Percentiles rank a stretch among this genome's conserved stretches.
Evolutionary conservation across 2,797 vertebrate genomes (phyloP).

Genomic region (Gallinago nigripennis): DNA sequence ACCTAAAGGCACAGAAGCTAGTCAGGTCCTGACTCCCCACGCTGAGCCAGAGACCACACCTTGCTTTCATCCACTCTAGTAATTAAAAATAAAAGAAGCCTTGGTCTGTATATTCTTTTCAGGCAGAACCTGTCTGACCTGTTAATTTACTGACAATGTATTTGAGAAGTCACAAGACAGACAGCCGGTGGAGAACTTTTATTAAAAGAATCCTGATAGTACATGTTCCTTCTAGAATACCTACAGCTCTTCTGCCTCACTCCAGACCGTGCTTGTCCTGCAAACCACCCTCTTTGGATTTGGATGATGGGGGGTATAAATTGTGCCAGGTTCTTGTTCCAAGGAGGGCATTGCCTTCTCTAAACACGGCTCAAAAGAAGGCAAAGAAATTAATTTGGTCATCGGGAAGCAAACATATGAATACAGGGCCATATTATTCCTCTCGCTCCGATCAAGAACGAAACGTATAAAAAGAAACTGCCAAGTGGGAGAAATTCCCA

Average conservation of each 20-base stretch:
- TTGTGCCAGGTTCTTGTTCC: not conserved
- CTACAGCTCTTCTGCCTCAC: not conserved
- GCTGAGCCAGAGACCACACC: conserved; percentile 24
- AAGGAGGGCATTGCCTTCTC: not conserved
- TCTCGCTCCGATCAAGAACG: not conserved
- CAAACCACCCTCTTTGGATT: not conserved
- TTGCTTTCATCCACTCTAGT: conserved; percentile 54
- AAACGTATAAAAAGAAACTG: not conserved
- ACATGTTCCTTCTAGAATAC: not conserved
- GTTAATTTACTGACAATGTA: conserved; percentile 16
- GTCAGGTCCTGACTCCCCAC: not conserved
- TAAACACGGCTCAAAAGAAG: not conserved
- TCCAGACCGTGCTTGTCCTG: not conserved
- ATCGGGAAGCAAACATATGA: not conserved
- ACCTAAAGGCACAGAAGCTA: conserved; percentile 42
- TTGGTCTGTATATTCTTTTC: conserved; percentile 2
- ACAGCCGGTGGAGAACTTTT: not conserved
- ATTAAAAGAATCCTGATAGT: not conserved
- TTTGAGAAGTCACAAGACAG: conserved; percentile 15
- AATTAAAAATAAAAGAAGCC: conserved; percentile 54
- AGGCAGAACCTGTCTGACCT: conserved; percentile 64
- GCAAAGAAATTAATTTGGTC: not conserved
- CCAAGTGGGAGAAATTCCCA: not conserved
- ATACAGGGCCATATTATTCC: not conserved
- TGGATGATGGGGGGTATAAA: not conserved